Conservation (phyloP, 2,797 vertebrate genomes). For the Myotis pilosus region DNA sequence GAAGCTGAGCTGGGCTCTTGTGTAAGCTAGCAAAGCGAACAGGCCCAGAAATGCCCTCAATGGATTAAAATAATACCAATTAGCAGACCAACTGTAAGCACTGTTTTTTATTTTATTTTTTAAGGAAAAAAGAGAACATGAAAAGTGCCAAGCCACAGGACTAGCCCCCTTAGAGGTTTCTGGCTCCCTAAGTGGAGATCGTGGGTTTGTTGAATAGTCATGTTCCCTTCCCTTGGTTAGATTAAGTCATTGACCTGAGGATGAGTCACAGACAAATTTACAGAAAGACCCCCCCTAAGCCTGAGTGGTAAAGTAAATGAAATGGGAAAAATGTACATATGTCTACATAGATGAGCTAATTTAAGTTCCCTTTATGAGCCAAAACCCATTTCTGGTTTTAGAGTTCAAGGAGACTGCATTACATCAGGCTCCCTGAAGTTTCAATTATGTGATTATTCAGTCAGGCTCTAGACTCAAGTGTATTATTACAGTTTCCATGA, state of each 20-base stretch:
- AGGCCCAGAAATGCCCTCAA: conserved; percentile 42
- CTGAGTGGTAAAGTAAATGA: conserved; percentile 63
- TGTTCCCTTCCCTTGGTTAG: conserved; percentile 52
- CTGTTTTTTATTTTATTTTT: conserved; percentile 35
- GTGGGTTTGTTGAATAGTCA: conserved; percentile 54
- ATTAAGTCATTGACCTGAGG: conserved; percentile 72
- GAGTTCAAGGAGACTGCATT: neutral
- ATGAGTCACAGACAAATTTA: conserved; percentile 66
- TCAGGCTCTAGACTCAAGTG: neutral
- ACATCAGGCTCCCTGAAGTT: neutral
- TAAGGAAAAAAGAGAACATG: conserved; percentile 15
- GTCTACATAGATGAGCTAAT: neutral
- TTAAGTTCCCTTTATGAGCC: neutral
- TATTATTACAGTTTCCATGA: neutral
- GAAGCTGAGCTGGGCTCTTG: neutral
- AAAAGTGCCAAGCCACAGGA: conserved; percentile 63
- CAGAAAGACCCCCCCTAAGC: conserved; percentile 35
- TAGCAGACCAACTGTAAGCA: conserved; percentile 25
- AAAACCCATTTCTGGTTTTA: neutral
- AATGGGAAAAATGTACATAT: conserved; percentile 63
- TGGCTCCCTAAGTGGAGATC: conserved; percentile 53
- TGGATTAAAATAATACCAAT: conserved; percentile 31
- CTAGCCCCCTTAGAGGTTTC: neutral
- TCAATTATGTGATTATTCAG: neutral
- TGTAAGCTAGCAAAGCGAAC: conserved; percentile 24